Conservation (phyloP, 2,797 vertebrate genomes). For the Pterois miles region DNA sequence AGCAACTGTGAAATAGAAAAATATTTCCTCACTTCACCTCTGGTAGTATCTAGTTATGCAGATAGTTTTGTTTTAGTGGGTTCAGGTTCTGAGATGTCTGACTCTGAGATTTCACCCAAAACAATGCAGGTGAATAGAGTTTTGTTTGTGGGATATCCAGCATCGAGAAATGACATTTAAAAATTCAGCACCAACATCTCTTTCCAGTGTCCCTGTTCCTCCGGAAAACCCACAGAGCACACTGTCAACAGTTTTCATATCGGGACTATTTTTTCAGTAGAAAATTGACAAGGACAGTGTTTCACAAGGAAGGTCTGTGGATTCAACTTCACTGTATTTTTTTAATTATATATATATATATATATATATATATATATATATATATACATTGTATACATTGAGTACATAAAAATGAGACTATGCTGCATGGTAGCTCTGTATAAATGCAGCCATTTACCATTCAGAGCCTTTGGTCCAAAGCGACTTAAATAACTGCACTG, state of each 20-base stretch:
- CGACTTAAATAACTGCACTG: not conserved
- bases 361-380: too few species aligned
- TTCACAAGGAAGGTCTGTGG: conserved; percentile 5
- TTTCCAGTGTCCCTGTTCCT: not conserved
- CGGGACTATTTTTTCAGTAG: not conserved
- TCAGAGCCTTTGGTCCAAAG: not conserved
- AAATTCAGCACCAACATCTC: not conserved
- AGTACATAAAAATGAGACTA: not conserved
- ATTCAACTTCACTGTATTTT: not conserved
- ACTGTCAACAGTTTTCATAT: not conserved
- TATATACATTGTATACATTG: too few species aligned
- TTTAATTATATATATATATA: too few species aligned
- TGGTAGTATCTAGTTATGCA: not conserved
- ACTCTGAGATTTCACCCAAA: not conserved
- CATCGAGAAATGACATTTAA: conserved; percentile 4
- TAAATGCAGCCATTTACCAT: not conserved
- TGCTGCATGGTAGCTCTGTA: not conserved
- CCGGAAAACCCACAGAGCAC: not conserved
- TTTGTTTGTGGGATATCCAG: not conserved
- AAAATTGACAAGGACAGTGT: not conserved
- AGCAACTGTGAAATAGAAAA: not conserved
- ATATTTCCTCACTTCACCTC: rapidly evolving
- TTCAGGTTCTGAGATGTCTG: not conserved
- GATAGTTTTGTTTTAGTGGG: not conserved
- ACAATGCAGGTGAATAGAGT: not conserved